phyloP scores from a whole-genome alignment of 2,797 vertebrate species.

The Natrix natrix region DNA sequence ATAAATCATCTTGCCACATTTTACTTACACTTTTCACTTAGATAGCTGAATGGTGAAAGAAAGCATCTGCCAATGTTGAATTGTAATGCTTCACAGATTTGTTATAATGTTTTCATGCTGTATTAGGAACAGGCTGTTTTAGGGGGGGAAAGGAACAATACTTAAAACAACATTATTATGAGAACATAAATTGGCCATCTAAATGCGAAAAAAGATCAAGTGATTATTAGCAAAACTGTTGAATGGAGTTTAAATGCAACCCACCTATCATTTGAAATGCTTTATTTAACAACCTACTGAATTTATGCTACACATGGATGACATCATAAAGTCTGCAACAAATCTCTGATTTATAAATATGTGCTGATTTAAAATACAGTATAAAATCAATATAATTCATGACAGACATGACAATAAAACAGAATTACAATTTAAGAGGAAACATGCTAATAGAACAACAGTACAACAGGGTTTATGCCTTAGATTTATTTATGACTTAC shows the following conservation, averaged over 20 bases:
- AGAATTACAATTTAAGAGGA: background rate
- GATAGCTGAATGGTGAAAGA: slow-evolving; percentile 18
- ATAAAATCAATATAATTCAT: background rate
- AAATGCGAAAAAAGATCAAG: slow-evolving; percentile 15
- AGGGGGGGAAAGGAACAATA: slow-evolving; percentile 27
- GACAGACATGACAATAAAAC: background rate
- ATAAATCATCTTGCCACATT: slow-evolving; percentile 31
- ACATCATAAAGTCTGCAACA: background rate
- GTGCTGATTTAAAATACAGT: background rate
- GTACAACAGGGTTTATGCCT: background rate
- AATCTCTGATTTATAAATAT: background rate
- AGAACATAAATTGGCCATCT: slow-evolving; percentile 39
- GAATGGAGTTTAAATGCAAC: background rate
- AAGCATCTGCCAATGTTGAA: slow-evolving; percentile 18
- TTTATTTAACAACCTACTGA: background rate
- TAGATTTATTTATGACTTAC: background rate
- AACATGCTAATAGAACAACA: background rate
- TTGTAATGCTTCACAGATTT: slow-evolving; percentile 23
- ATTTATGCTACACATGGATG: background rate
- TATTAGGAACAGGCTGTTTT: slow-evolving; percentile 37
- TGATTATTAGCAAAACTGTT: slow-evolving; percentile 10
- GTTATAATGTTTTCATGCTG: slow-evolving; percentile 17
- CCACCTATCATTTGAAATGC: background rate
- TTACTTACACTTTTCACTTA: slow-evolving; percentile 27
- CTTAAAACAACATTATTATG: slow-evolving; percentile 27